Evolutionary conservation across 2,888 invertebrate species (phyloP).

Genomic region (Timema podura): DNA sequence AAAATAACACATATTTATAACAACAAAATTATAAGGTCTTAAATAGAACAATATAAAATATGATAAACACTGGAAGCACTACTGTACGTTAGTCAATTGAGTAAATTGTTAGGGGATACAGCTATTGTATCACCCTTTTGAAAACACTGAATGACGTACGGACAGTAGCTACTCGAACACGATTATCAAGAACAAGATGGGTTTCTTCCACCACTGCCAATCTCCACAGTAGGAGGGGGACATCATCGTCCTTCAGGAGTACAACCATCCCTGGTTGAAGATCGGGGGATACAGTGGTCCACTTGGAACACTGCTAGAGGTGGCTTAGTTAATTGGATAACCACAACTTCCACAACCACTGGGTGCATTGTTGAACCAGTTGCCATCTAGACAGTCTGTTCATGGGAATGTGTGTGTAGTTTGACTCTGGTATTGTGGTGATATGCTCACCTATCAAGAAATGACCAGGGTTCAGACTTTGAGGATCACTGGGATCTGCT

Average conservation of each 20-base stretch:
- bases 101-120: too few species aligned
- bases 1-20: too few species aligned
- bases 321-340: conserved; percentile 35
- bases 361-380: conserved; percentile 32
- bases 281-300: conserved; percentile 24
- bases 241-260: conserved; percentile 37
- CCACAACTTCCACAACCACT: conserved; percentile 35
- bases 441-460: conserved; percentile 36
- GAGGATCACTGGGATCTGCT: conserved; percentile 32
- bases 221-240: conserved; percentile 38
- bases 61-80: too few species aligned
- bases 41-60: too few species aligned
- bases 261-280: conserved; percentile 37
- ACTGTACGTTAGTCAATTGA: too few species aligned
- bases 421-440: conserved; percentile 30
- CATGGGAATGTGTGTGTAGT: conserved; percentile 29
- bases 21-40: too few species aligned
- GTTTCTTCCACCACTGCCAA: conserved; percentile 34
- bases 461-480: conserved; percentile 37
- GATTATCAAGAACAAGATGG: conserved; percentile 36
- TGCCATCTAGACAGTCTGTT: conserved; percentile 36
- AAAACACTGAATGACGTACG: conserved; percentile 28
- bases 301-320: conserved; percentile 37
- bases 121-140: too few species aligned
- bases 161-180: conserved; percentile 36